Conservation (phyloP, 2,888 invertebrate genomes). For the Agrenia bidenticulata region DNA sequence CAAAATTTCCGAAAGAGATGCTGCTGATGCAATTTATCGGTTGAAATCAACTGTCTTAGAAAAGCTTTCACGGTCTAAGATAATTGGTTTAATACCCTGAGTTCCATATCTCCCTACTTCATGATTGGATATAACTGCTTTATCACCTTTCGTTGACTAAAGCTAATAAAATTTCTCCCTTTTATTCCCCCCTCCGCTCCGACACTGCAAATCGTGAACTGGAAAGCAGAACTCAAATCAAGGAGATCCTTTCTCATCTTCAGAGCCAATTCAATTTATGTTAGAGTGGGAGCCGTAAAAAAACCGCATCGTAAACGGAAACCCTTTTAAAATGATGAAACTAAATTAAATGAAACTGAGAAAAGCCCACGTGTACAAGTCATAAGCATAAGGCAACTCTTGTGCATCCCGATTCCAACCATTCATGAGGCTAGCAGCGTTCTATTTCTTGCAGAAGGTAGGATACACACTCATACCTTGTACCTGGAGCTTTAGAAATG, state of each 20-base stretch:
- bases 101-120: not conserved
- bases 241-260: not conserved
- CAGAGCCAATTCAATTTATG: not conserved
- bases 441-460: too few species aligned
- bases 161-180: conserved; percentile 15
- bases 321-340: conserved; percentile 20
- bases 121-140: conserved; percentile 17
- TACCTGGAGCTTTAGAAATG: too few species aligned
- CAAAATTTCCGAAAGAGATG: too few species aligned
- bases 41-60: too few species aligned
- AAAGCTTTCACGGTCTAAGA: not conserved
- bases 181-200: conserved; percentile 8
- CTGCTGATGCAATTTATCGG: too few species aligned
- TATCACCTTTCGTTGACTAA: conserved; percentile 7
- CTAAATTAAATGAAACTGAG: conserved; percentile 12
- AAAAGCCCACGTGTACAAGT: too few species aligned
- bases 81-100: not conserved
- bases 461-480: too few species aligned
- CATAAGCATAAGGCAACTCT: too few species aligned
- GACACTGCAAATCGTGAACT: too few species aligned
- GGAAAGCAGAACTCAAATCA: too few species aligned
- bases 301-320: conserved; percentile 15
- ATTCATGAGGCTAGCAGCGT: too few species aligned
- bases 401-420: too few species aligned
- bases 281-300: not conserved